Percentiles rank a stretch among this genome's conserved stretches.
phyloP scores from a whole-genome alignment of 2,113 vertebrate genomes.

The Antechinus flavipes region DNA sequence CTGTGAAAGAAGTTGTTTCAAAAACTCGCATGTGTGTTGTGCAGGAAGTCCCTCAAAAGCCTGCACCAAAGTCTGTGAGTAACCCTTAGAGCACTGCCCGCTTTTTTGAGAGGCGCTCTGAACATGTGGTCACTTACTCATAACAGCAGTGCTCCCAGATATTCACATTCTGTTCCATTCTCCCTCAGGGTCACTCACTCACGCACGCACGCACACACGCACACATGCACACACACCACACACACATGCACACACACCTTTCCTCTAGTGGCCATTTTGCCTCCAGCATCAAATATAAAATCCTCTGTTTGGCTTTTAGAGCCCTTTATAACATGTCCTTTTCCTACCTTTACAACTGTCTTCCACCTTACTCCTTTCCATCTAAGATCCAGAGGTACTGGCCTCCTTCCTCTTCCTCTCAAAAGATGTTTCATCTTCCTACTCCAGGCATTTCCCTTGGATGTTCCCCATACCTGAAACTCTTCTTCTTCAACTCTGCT shows the following conservation, averaged over 20 bases:
- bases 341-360: background rate
- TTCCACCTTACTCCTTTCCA: background rate
- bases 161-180: background rate
- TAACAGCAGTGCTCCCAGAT: background rate
- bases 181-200: background rate
- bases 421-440: background rate
- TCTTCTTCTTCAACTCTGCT: background rate
- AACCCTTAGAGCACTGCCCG: background rate
- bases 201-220: too few species aligned
- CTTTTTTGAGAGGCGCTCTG: background rate
- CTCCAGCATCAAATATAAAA: background rate
- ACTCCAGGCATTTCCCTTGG: background rate
- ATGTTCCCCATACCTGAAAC: background rate
- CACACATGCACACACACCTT: too few species aligned
- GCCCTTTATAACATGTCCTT: background rate
- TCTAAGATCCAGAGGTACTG: background rate
- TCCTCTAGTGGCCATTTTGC: background rate
- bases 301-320: background rate
- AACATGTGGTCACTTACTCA: background rate
- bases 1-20: conserved; percentile 65
- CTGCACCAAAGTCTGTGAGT: conserved; percentile 75
- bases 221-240: too few species aligned
- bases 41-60: conserved; percentile 67
- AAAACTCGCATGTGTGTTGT: conserved; percentile 70
- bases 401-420: background rate